Percentiles rank a stretch among this genome's conserved stretches.
phyloP scores from a whole-genome alignment of 2,113 vertebrate genomes.

The Dasyornis broadbenti region DNA sequence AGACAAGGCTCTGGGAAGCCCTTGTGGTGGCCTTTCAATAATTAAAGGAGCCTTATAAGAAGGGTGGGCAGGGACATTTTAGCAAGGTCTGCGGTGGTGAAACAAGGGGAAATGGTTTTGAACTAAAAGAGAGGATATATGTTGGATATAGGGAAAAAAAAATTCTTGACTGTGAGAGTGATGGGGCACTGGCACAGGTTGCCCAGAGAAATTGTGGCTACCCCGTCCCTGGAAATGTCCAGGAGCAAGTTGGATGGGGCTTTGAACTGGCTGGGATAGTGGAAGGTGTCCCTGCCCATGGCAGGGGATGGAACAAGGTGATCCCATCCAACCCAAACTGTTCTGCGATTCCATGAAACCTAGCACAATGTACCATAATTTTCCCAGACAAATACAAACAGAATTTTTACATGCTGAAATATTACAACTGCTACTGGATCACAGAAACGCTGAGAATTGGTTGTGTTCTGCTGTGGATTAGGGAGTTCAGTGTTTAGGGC shows the following conservation, averaged over 20 bases:
- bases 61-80: background rate
- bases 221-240: accelerated
- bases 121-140: background rate
- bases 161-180: background rate
- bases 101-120: background rate
- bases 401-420: background rate
- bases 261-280: accelerated
- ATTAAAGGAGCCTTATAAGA: background rate
- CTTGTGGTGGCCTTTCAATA: background rate
- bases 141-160: background rate
- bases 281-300: background rate
- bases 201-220: accelerated
- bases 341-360: background rate
- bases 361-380: background rate
- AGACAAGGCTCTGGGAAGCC: background rate
- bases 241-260: accelerated
- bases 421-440: background rate
- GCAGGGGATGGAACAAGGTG: accelerated
- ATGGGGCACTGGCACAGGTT: accelerated
- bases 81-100: background rate
- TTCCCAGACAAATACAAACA: background rate
- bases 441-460: background rate
- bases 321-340: accelerated
- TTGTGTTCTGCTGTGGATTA: background rate
- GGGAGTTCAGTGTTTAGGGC: background rate